A percentile compares a stretch with the other conserved stretches of the same genome.
These are phyloP conservation scores for Xenopus borealis DNA, from an alignment of 2,113 vertebrate genomes.

Conservation along the genomic window DNA sequence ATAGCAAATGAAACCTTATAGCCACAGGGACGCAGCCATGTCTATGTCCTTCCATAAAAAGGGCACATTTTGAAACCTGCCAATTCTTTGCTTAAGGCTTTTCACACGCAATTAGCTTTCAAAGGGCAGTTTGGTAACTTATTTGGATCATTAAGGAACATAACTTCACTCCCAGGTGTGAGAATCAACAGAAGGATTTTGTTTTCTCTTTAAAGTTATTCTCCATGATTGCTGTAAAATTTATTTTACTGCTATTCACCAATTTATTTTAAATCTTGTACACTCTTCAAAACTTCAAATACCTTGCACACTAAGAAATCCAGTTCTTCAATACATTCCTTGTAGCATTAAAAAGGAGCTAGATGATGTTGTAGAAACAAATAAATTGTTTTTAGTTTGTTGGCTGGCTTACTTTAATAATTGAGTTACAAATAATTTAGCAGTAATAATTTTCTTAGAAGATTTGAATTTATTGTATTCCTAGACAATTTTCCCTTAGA, in stretches of 20 bases:
- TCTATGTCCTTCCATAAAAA: constrained; percentile 68
- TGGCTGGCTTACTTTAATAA: too few species aligned
- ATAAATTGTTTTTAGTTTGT: too few species aligned
- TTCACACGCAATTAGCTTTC: constrained; percentile 75
- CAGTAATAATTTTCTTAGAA: too few species aligned
- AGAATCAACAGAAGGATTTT: constrained; percentile 67
- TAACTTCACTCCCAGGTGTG: constrained; percentile 73
- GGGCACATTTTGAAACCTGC: constrained; percentile 66
- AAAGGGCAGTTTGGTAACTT: constrained; percentile 79
- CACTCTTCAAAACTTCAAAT: neutral
- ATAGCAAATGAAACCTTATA: constrained; percentile 70
- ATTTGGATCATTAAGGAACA: constrained; percentile 75
- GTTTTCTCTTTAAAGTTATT: constrained; percentile 57
- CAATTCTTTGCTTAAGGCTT: constrained; percentile 70
- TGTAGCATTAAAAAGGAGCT: neutral
- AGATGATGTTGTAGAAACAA: neutral
- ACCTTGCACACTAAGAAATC: too few species aligned
- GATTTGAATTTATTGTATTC: too few species aligned
- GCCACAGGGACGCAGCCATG: constrained; percentile 64
- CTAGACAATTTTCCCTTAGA: too few species aligned
- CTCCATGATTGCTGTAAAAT: constrained; percentile 8
- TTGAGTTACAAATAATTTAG: too few species aligned
- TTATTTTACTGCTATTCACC: neutral
- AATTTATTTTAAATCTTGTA: neutral
- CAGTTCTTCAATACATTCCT: neutral